A percentile compares a stretch with the other conserved stretches of the same genome.
Conservation (phyloP, 2,797 vertebrate species). For the Coccyzus lansbergi region DNA sequence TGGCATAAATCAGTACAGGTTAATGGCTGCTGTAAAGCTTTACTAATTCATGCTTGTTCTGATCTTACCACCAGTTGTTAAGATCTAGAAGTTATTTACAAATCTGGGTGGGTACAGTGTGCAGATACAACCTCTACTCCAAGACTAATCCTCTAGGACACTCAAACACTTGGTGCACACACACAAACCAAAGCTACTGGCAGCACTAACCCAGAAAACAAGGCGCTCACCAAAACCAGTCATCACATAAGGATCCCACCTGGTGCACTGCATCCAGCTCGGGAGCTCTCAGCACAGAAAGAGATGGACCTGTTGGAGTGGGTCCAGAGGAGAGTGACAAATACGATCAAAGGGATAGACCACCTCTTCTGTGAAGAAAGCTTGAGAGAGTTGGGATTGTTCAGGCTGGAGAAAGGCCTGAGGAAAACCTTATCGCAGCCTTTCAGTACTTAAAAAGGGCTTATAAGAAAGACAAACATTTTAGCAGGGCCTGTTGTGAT, state of each 20-base stretch:
- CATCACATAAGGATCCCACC: background rate
- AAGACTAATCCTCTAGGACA: background rate
- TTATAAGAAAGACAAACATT: too few species aligned
- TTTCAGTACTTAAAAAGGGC: too few species aligned
- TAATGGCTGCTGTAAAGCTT: background rate
- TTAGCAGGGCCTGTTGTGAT: too few species aligned
- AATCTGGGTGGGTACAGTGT: background rate
- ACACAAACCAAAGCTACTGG: background rate
- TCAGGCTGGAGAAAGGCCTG: too few species aligned
- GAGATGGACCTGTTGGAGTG: too few species aligned
- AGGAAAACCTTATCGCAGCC: too few species aligned
- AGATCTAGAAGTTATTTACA: background rate
- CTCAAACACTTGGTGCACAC: background rate
- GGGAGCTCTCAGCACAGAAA: too few species aligned
- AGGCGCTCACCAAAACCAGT: background rate
- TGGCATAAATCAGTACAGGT: background rate
- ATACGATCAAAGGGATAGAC: too few species aligned
- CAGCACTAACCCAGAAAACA: background rate
- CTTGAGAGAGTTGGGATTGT: too few species aligned
- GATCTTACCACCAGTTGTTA: background rate
- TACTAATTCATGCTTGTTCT: background rate
- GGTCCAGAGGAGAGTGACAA: too few species aligned
- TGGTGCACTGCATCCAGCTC: too few species aligned
- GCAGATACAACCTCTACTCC: background rate
- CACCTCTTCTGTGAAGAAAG: too few species aligned